Conservation (phyloP, 1,140 invertebrate genomes). For the Himalopsyche phryganea region DNA sequence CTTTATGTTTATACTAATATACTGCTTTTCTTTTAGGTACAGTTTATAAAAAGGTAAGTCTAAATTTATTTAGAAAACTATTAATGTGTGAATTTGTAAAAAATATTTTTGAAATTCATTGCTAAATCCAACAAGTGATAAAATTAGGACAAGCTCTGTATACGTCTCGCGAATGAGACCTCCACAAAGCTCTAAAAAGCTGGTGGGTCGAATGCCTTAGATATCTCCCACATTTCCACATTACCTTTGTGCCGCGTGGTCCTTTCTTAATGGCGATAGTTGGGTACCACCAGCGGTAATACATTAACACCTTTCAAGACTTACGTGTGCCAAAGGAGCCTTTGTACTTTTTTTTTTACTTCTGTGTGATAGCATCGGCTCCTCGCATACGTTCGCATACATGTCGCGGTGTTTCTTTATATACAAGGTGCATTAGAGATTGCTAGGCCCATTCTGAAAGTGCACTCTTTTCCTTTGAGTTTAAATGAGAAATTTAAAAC, state of each 20-base stretch:
- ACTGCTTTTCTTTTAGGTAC: too few species aligned
- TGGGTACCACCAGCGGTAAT: constrained; percentile 28
- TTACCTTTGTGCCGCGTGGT: constrained; percentile 25
- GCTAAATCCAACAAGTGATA: too few species aligned
- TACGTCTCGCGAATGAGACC: too few species aligned
- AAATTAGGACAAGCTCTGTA: too few species aligned
- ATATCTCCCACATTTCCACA: constrained; percentile 5
- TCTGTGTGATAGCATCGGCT: constrained; percentile 28
- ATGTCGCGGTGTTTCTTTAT: constrained; percentile 26
- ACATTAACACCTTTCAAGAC: constrained; percentile 34
- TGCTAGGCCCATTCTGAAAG: background rate
- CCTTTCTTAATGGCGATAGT: constrained; percentile 29
- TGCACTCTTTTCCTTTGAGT: background rate
- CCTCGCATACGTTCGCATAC: constrained; percentile 13
- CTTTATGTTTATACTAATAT: too few species aligned
- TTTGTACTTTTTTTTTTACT: constrained; percentile 34
- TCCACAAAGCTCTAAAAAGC: too few species aligned
- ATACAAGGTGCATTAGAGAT: constrained; percentile 30
- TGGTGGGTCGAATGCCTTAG: background rate
- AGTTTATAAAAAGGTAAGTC: too few species aligned
- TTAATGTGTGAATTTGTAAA: too few species aligned
- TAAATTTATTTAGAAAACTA: too few species aligned
- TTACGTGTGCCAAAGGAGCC: constrained; percentile 28
- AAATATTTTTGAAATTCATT: too few species aligned
- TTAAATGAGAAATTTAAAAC: too few species aligned